Conservation (phyloP, 2,797 vertebrate species). For the Microhierax caerulescens region DNA sequence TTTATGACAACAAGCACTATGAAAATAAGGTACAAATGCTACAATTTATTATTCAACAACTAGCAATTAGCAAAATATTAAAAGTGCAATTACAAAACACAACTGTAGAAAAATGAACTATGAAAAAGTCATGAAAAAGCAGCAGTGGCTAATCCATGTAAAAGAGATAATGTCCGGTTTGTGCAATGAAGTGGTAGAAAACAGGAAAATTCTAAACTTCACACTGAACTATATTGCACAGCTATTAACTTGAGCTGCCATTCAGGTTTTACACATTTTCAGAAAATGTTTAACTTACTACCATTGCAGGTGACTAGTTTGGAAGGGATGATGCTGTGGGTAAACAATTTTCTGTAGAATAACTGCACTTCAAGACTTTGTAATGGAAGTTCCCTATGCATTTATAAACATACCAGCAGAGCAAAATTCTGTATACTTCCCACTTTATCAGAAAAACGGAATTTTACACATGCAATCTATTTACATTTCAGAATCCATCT, state of each 20-base stretch:
- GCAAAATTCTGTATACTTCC: neutral
- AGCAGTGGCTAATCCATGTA: neutral
- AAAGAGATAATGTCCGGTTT: neutral
- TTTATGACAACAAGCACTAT: accelerated
- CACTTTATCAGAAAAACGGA: neutral
- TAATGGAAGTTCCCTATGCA: neutral
- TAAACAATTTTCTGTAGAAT: neutral
- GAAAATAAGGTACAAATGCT: neutral
- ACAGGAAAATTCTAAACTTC: neutral
- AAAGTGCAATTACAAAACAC: neutral
- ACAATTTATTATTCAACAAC: neutral
- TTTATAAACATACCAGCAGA: neutral
- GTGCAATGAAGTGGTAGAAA: neutral
- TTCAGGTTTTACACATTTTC: neutral
- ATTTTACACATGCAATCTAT: neutral
- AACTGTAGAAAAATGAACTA: neutral
- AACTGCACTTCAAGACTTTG: neutral
- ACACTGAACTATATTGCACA: neutral
- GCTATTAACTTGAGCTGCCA: neutral
- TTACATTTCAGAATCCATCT: neutral
- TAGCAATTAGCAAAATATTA: neutral
- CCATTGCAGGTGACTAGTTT: neutral
- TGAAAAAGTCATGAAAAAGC: neutral
- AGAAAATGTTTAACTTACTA: neutral
- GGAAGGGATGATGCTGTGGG: neutral